A percentile compares a stretch with the other conserved stretches of the same genome.
Evolutionary conservation across 2,113 vertebrate genomes (phyloP).

Genomic region (Origma solitaria): DNA sequence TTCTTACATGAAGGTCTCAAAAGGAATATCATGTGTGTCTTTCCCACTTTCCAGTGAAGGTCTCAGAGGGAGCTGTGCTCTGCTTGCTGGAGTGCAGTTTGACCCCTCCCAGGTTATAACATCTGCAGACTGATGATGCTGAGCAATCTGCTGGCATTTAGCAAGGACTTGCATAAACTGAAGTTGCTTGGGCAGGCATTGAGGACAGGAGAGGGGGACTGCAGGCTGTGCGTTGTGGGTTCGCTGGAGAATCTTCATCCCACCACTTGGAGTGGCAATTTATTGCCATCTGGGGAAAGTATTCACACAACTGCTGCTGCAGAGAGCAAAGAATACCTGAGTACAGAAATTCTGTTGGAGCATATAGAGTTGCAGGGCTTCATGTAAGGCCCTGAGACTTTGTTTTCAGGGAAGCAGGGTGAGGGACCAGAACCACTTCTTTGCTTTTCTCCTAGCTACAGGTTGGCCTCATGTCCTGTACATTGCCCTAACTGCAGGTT

Average conservation of each 20-base stretch:
- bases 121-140: neutral
- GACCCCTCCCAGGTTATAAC: neutral
- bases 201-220: neutral
- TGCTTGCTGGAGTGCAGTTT: neutral
- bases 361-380: neutral
- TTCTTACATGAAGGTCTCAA: neutral
- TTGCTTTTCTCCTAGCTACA: neutral
- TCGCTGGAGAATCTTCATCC: neutral
- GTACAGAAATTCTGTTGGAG: neutral
- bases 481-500: neutral
- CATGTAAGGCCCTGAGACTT: neutral
- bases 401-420: neutral
- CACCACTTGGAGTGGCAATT: rapidly evolving
- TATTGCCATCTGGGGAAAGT: neutral
- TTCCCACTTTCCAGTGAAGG: neutral
- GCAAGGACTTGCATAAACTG: neutral
- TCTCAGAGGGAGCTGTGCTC: rapidly evolving
- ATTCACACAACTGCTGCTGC: neutral
- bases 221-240: rapidly evolving
- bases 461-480: rapidly evolving
- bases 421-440: neutral
- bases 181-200: neutral
- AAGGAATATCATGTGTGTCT: neutral
- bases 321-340: neutral
- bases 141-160: neutral